These are phyloP conservation scores for Morus bassanus DNA, from an alignment of 2,797 vertebrate species.

Conservation along the genomic window DNA sequence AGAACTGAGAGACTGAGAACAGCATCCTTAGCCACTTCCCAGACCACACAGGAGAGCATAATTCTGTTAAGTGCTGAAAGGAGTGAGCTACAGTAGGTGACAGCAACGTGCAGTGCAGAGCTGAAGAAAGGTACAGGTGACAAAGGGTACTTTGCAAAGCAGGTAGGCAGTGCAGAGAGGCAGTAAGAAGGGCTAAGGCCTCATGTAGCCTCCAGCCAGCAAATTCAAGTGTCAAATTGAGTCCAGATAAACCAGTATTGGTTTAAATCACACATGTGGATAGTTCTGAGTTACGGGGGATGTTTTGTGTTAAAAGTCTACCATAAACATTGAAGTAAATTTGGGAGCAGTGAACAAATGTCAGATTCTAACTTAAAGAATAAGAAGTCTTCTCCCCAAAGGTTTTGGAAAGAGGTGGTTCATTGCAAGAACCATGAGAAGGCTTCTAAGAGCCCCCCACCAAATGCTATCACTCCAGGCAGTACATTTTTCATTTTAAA, in stretches of 20 bases:
- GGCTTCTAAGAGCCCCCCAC: not conserved
- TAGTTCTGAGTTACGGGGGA: not conserved
- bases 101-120: accelerated
- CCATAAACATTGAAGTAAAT: not conserved
- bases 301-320: not conserved
- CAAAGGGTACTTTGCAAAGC: not conserved
- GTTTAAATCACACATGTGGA: not conserved
- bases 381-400: not conserved
- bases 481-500: not conserved
- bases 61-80: not conserved
- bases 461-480: not conserved
- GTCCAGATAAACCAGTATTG: not conserved
- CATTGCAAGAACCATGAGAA: not conserved
- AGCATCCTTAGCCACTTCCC: not conserved
- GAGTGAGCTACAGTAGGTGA: not conserved
- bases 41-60: not conserved
- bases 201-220: not conserved
- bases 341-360: not conserved
- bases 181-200: not conserved
- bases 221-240: not conserved
- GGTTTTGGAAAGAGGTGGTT: not conserved
- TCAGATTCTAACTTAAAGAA: not conserved
- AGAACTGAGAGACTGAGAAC: not conserved
- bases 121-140: not conserved
- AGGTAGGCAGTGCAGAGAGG: not conserved